Evolutionary conservation across 2,113 vertebrate genomes (phyloP), one percentile per base, ranked within the genome.

Genomic region (Ifrita kowaldi): DNA sequence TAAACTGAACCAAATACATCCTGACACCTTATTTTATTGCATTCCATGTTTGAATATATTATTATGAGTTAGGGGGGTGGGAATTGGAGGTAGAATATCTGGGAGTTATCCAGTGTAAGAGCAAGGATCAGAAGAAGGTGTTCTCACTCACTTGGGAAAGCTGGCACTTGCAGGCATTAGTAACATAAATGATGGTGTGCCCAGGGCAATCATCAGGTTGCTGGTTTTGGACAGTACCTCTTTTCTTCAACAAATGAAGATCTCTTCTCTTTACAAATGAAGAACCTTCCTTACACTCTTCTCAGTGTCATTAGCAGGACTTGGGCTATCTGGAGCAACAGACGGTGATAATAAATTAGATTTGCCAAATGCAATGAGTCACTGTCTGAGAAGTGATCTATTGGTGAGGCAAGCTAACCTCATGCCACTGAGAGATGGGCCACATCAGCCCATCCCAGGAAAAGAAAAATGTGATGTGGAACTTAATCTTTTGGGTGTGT

Each of bases 321-420:
- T 63, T 41, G 22, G 15, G 33, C 44, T 83, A 28, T 41, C 16
- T 7, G 1, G 39, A 76, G 27, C 26, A 59, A 64, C 15, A 27
- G 13, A 26, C 9, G 17, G 11, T 30, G n/a, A 35, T 20, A 39
- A 16, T 17, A 67, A 62, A 62, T 4, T 6, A 46, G 18, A 30
- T 63, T 55, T 64, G 14, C 27, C 30, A 67, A 78, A 59, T 42
- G 24, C 53, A 75, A 39, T 0, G 1, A 52, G 27, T 74, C 0
- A 0, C 30, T 71, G 65, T n/a, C 42, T 73, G 42, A 86, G 78
- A 67, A 78, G 46, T 7, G 17, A 33, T 37, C 35, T 27, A 22
- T 24, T n/a, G 37, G 42, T 46, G 46, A 47, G 46, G 18, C 35
- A 78, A 89, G 44, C 26, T 71, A 68, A 78, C n/a, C 42, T 84